Evolutionary conservation across 2,797 vertebrate species (phyloP).

Genomic region (Danio kyathit): DNA sequence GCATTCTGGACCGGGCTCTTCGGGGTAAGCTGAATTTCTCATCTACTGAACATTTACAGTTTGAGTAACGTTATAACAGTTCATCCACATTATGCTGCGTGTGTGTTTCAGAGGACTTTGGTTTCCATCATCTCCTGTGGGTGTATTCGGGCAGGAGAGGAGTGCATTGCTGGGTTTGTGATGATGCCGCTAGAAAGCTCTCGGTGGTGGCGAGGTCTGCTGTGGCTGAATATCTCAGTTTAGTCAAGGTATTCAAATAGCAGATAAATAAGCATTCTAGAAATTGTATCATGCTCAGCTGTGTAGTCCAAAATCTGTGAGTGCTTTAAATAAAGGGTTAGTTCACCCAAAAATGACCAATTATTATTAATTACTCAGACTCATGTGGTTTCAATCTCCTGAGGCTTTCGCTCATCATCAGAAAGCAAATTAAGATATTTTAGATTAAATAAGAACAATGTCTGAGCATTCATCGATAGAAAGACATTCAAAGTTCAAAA

Average conservation of each 20-base stretch:
- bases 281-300: background rate
- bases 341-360: too few relatives aligned
- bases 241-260: slow-evolving; percentile 86
- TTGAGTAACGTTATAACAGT: background rate
- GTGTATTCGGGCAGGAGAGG: slow-evolving; percentile 96
- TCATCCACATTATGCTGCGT: background rate
- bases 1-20: slow-evolving; percentile 88
- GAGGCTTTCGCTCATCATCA: too few relatives aligned
- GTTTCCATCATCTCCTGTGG: slow-evolving; percentile 91
- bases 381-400: too few relatives aligned
- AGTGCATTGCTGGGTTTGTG: slow-evolving; percentile 98
- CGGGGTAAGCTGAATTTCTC: slow-evolving; percentile 76
- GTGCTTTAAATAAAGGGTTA: background rate
- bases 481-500: too few relatives aligned
- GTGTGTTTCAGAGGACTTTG: slow-evolving; percentile 89
- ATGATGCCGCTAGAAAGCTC: slow-evolving; percentile 89
- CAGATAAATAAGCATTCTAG: background rate
- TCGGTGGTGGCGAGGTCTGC: slow-evolving; percentile 89
- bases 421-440: too few relatives aligned
- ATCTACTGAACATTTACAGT: background rate
- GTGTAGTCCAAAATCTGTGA: background rate
- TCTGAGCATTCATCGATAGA: too few relatives aligned
- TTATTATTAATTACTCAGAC: too few relatives aligned
- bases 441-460: too few relatives aligned
- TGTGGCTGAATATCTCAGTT: slow-evolving; percentile 91